Conservation (phyloP, 2,797 vertebrate species). For the Tolypeutes matacus region DNA sequence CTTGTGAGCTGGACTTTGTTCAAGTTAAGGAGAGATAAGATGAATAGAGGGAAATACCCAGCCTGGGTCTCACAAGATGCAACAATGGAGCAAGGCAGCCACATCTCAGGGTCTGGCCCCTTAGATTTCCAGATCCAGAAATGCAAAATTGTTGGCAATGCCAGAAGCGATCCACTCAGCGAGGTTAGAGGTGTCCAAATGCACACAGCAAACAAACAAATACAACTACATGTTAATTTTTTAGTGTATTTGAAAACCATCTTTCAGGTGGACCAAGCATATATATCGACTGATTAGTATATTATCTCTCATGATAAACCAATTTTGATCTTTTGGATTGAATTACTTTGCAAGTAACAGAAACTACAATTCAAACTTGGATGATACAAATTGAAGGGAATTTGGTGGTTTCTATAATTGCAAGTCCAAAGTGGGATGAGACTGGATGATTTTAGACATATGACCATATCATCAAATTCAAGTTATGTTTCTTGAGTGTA, state of each 20-base stretch:
- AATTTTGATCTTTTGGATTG: background rate
- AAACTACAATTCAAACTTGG: background rate
- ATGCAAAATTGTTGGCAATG: background rate
- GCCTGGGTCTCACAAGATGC: background rate
- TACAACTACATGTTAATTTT: background rate
- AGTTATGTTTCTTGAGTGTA: background rate
- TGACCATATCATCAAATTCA: background rate
- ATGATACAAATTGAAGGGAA: background rate
- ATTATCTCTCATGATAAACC: background rate
- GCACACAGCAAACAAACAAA: background rate
- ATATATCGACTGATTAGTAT: background rate
- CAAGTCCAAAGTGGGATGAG: conserved; percentile 17
- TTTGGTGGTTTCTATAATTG: background rate
- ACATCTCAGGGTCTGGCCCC: background rate
- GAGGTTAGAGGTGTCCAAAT: background rate
- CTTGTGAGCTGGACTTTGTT: background rate
- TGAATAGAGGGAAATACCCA: background rate
- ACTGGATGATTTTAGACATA: background rate
- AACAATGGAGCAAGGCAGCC: no score
- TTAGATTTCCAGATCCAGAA: conserved; percentile 2
- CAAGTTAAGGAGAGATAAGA: background rate
- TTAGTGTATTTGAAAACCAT: conserved; percentile 59
- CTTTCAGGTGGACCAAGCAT: background rate
- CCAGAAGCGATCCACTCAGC: background rate
- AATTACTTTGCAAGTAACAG: conserved; percentile 26